phyloP scores from a whole-genome alignment of 2,888 invertebrate genomes.

The Andrena flavipes region DNA sequence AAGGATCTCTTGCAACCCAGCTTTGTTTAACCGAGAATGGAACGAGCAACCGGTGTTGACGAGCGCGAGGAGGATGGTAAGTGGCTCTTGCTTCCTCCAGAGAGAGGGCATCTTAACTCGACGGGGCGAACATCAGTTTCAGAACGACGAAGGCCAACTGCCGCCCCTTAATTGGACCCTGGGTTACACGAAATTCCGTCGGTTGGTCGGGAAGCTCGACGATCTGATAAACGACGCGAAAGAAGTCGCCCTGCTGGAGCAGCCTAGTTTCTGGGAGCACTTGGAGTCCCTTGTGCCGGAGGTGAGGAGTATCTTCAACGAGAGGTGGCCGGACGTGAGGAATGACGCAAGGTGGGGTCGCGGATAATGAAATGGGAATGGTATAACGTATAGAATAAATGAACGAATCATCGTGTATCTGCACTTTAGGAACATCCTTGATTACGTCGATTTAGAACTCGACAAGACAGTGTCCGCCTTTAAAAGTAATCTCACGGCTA shows the following conservation, averaged over 20 bases:
- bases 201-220: slow-evolving; percentile 71
- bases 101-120: neutral
- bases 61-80: slow-evolving; percentile 72
- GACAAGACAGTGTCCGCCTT: slow-evolving; percentile 73
- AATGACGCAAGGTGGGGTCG: slow-evolving; percentile 48
- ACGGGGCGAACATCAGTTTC: slow-evolving; percentile 72
- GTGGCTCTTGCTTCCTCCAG: slow-evolving; percentile 26
- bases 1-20: slow-evolving; percentile 85
- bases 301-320: slow-evolving; percentile 61
- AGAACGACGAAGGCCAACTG: slow-evolving; percentile 55
- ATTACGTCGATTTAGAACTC: slow-evolving; percentile 75
- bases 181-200: slow-evolving; percentile 77
- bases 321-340: slow-evolving; percentile 65
- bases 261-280: slow-evolving; percentile 67
- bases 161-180: slow-evolving; percentile 79
- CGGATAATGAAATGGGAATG: neutral
- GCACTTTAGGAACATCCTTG: slow-evolving; percentile 61
- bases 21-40: slow-evolving; percentile 85
- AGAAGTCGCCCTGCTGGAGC: slow-evolving; percentile 66
- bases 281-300: slow-evolving; percentile 64
- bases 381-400: neutral
- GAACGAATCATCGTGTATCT: neutral
- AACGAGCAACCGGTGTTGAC: slow-evolving; percentile 73
- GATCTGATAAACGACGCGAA: slow-evolving; percentile 63
- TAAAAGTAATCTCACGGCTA: slow-evolving; percentile 63